phyloP scores from a whole-genome alignment of 2,797 vertebrate species.

The Balearica regulorum region DNA sequence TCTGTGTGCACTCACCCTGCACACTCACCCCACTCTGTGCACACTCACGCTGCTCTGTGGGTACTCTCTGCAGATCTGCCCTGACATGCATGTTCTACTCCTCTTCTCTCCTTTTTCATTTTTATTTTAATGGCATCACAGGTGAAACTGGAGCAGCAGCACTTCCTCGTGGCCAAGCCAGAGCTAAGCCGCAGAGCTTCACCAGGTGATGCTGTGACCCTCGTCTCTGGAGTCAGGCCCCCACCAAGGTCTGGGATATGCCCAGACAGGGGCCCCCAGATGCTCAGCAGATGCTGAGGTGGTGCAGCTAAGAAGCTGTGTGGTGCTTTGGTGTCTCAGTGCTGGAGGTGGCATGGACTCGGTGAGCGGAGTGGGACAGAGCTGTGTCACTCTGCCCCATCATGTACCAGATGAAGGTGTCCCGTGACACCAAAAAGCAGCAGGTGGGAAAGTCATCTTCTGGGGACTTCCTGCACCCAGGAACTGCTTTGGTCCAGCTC shows the following conservation, averaged over 20 bases:
- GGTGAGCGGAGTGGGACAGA: accelerated
- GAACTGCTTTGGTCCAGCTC: neutral
- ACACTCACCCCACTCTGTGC: neutral
- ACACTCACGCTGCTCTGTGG: neutral
- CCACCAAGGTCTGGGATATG: neutral
- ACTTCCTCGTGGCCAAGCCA: neutral
- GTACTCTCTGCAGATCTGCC: neutral
- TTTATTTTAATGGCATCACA: neutral
- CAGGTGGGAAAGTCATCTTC: neutral
- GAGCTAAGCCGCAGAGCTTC: neutral
- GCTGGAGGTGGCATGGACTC: accelerated
- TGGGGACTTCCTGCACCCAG: too few species aligned
- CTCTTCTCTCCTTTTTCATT: too few species aligned
- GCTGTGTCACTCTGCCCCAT: neutral
- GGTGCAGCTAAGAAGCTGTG: neutral
- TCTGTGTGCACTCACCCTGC: neutral
- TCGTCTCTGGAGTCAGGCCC: neutral
- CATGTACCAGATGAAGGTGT: accelerated
- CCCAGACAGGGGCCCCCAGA: neutral
- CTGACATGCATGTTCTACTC: accelerated
- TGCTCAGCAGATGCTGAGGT: neutral
- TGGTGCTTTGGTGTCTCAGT: neutral
- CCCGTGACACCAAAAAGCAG: neutral
- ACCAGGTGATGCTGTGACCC: neutral
- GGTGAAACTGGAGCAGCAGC: neutral